phyloP scores from a whole-genome alignment of 2,888 invertebrate genomes.

The Steromphala cineraria region DNA sequence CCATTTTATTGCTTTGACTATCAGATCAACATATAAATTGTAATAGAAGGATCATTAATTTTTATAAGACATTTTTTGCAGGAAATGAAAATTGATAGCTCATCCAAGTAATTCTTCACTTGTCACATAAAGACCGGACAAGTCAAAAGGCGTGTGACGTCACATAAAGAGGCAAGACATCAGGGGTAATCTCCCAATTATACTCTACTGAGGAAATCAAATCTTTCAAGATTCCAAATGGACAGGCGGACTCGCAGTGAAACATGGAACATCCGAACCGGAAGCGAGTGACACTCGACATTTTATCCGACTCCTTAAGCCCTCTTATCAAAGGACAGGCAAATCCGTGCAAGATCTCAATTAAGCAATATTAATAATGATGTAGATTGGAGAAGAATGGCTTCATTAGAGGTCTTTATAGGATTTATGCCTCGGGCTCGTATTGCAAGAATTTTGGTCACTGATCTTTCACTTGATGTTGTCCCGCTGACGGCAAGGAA shows the following conservation, averaged over 20 bases:
- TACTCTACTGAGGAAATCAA: neutral
- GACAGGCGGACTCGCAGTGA: conserved; percentile 2
- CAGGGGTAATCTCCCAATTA: neutral
- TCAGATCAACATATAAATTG: no score
- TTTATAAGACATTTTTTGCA: no score
- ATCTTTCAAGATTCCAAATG: conserved; percentile 3
- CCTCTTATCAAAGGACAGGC: conserved; percentile 8
- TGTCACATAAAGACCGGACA: no score
- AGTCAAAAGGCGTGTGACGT: no score
- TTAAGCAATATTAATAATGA: conserved; percentile 21
- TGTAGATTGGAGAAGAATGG: conserved; percentile 14
- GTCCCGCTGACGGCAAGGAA: conserved; percentile 12
- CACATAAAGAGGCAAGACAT: no score
- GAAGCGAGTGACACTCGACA: conserved; percentile 12
- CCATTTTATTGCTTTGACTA: no score
- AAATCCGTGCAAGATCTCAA: conserved; percentile 19
- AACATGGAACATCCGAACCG: neutral
- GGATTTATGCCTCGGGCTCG: conserved; percentile 6
- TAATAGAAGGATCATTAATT: no score
- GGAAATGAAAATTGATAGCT: no score
- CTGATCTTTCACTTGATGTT: conserved; percentile 8
- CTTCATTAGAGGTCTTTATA: conserved; percentile 15
- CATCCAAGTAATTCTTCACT: no score
- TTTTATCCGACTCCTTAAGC: conserved; percentile 13
- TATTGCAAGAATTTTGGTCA: conserved; percentile 15